Evolutionary conservation across 1,140 invertebrate species (phyloP).

Genomic region (Bursaphelenchus mucronatus): DNA sequence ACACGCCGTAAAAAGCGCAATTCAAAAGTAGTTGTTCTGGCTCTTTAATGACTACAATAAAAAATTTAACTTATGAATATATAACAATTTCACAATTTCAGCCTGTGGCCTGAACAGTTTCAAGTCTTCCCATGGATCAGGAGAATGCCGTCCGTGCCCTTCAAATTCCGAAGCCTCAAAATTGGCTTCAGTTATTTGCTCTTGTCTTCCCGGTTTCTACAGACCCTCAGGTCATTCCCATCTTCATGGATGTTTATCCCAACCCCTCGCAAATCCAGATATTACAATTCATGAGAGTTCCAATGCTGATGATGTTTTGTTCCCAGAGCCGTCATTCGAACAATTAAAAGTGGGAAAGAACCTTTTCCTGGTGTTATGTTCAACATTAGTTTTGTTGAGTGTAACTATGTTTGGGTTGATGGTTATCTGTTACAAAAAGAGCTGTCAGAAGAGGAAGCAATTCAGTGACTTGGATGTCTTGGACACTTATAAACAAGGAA

Average conservation of each 20-base stretch:
- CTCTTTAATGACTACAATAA: no score
- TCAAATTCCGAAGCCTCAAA: slow-evolving; percentile 3
- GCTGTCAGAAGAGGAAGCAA: slow-evolving; percentile 46
- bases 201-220: no score
- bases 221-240: no score
- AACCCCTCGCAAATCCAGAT: no score
- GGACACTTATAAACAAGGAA: slow-evolving; percentile 60
- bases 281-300: no score
- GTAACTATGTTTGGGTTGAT: slow-evolving; percentile 22
- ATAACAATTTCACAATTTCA: slow-evolving; percentile 27
- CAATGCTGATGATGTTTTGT: no score
- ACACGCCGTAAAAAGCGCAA: no score
- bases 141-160: slow-evolving; percentile 39
- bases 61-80: no score
- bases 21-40: no score
- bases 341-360: background rate
- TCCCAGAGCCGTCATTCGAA: background rate
- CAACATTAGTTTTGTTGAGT: background rate
- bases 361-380: slow-evolving; percentile 2
- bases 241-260: no score
- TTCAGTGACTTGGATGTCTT: slow-evolving; percentile 56
- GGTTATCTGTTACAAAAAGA: slow-evolving; percentile 15
- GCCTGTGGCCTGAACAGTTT: slow-evolving; percentile 44
- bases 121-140: slow-evolving; percentile 34
- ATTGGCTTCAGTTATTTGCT: no score